These are phyloP conservation scores for Cydia strobilella DNA, from an alignment of 1,140 invertebrate genomes.

Conservation along the genomic window DNA sequence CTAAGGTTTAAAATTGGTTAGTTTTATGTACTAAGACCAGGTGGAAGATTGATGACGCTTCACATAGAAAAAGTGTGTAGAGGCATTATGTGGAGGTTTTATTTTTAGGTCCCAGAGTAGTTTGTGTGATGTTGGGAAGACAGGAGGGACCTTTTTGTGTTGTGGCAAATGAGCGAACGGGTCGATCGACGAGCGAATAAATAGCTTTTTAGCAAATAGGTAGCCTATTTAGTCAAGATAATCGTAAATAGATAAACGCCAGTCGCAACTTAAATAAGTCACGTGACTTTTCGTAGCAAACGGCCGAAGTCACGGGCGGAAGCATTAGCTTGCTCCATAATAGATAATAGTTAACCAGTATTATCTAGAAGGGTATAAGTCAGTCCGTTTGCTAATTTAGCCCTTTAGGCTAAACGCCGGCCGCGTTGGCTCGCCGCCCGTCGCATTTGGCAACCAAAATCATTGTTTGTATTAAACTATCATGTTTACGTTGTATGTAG, in stretches of 20 bases:
- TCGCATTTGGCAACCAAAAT: conserved; percentile 21
- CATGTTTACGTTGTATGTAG: neutral
- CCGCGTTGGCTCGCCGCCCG: neutral
- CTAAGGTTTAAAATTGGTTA: neutral
- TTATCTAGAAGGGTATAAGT: neutral
- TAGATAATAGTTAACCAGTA: neutral
- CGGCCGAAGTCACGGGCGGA: no score
- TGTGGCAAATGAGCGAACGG: neutral
- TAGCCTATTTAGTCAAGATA: no score
- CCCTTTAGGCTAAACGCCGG: neutral
- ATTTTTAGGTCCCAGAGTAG: neutral
- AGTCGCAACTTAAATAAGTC: no score
- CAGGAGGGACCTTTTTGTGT: neutral
- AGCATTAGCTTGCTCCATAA: no score
- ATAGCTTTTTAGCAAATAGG: no score
- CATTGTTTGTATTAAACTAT: conserved; percentile 1
- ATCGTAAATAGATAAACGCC: no score
- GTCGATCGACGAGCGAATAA: no score
- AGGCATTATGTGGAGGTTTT: neutral
- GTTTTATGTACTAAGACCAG: neutral
- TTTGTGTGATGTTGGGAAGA: neutral
- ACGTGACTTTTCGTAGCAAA: no score
- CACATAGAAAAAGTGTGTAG: neutral
- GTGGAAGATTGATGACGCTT: conserved; percentile 26
- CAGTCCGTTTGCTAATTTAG: neutral